Percentiles rank a stretch among this genome's conserved stretches.
Conservation (phyloP, 2,113 vertebrate species). For the Lucifuga dentata region DNA sequence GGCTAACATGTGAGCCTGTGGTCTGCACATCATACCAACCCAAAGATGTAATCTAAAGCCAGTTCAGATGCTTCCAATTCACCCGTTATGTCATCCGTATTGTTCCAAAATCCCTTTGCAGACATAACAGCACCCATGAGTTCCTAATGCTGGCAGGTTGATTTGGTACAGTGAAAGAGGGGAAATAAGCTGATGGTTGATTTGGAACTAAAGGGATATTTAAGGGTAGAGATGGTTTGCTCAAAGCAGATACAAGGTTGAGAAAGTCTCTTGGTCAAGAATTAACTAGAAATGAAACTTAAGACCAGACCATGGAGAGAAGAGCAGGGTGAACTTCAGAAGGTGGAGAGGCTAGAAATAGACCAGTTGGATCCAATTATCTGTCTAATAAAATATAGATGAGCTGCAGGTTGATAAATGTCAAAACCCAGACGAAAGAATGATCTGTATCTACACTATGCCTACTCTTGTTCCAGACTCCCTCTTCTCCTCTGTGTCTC, state of each 20-base stretch:
- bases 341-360: slow-evolving; percentile 25
- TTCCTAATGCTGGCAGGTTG: slow-evolving; percentile 10
- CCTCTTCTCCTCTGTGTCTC: slow-evolving; percentile 14
- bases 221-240: background rate
- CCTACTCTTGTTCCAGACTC: background rate
- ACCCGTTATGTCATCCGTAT: slow-evolving; percentile 43
- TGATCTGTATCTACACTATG: slow-evolving; percentile 3
- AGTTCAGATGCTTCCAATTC: slow-evolving; percentile 74
- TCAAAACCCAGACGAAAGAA: slow-evolving; percentile 38
- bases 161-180: background rate
- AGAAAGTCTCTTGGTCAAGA: no score
- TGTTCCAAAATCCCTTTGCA: slow-evolving; percentile 39
- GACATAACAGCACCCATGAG: slow-evolving; percentile 23
- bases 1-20: slow-evolving; percentile 68
- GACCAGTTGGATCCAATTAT: slow-evolving; percentile 47
- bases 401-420: slow-evolving; percentile 45
- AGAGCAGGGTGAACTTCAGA: background rate
- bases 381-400: slow-evolving; percentile 58
- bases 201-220: slow-evolving; percentile 24
- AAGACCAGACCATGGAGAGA: background rate
- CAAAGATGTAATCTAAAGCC: slow-evolving; percentile 54
- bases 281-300: slow-evolving; percentile 1
- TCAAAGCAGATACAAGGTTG: no score
- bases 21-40: slow-evolving; percentile 63
- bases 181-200: slow-evolving; percentile 23